A percentile compares a stretch with the other conserved stretches of the same genome.
phyloP scores from a whole-genome alignment of 2,888 invertebrate genomes.

The Ectropis crepuscularia region DNA sequence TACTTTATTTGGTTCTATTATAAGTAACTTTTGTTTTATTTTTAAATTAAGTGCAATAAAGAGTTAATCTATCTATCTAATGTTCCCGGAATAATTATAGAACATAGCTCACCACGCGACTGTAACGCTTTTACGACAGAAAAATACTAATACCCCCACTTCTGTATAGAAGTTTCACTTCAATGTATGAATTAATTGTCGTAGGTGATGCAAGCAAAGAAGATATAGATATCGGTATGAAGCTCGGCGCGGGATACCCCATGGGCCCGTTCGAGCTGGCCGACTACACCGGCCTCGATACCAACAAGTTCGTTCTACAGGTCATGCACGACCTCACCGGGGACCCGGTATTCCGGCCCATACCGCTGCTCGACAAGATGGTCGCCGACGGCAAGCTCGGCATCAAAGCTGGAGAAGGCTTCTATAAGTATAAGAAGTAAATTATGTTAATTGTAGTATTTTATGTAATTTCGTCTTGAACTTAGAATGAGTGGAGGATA shows the following conservation, averaged over 20 bases:
- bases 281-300: constrained; percentile 95
- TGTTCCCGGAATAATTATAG: no score
- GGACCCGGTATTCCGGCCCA: constrained; percentile 81
- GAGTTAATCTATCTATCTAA: no score
- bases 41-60: no score
- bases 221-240: constrained; percentile 96
- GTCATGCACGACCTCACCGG: constrained; percentile 89
- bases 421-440: constrained; percentile 88
- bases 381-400: constrained; percentile 92
- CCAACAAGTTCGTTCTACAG: constrained; percentile 89
- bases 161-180: no score
- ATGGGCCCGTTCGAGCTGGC: constrained; percentile 96
- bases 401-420: constrained; percentile 92
- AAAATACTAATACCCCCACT: no score
- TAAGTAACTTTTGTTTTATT: no score
- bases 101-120: no score
- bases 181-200: constrained; percentile 9
- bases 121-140: no score
- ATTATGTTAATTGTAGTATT: not conserved
- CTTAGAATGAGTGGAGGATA: no score
- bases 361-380: constrained; percentile 86
- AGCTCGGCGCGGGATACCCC: constrained; percentile 94
- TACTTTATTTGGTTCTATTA: no score
- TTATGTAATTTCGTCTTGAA: no score
- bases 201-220: constrained; percentile 88